phyloP scores from a whole-genome alignment of 2,888 invertebrate species.

The Apocheima hispidaria region DNA sequence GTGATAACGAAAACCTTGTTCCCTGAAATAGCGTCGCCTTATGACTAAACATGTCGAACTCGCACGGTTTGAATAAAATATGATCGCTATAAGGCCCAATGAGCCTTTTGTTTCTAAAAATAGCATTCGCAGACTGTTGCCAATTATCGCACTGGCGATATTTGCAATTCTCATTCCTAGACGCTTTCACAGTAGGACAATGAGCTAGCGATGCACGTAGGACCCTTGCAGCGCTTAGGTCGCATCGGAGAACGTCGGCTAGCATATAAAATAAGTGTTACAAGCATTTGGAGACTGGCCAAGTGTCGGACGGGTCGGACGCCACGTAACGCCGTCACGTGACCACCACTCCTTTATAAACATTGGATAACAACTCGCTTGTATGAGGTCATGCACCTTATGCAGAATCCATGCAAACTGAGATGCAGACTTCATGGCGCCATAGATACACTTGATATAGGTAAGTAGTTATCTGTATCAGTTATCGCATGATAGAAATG shows the following conservation, averaged over 20 bases:
- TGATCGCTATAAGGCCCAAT: constrained; percentile 23
- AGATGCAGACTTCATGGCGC: constrained; percentile 71
- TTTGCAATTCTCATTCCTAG: constrained; percentile 46
- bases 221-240: constrained; percentile 67
- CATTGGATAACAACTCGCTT: constrained; percentile 71
- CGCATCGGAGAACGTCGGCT: constrained; percentile 64
- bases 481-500: constrained; percentile 55
- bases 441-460: constrained; percentile 54
- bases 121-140: constrained; percentile 38
- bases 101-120: constrained; percentile 39
- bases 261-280: constrained; percentile 75
- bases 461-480: constrained; percentile 70
- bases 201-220: constrained; percentile 60
- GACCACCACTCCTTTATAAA: constrained; percentile 71
- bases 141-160: constrained; percentile 39
- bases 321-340: constrained; percentile 68
- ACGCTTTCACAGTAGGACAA: constrained; percentile 53
- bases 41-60: constrained; percentile 34
- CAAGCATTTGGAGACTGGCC: constrained; percentile 73
- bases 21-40: constrained; percentile 27
- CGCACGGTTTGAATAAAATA: constrained; percentile 32
- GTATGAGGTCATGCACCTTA: constrained; percentile 76
- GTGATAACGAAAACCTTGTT: constrained; percentile 32
- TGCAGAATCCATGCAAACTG: constrained; percentile 61
- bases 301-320: constrained; percentile 57